A percentile compares a stretch with the other conserved stretches of the same genome.
phyloP scores from a whole-genome alignment of 2,113 vertebrate species.

The Nesoenas mayeri region DNA sequence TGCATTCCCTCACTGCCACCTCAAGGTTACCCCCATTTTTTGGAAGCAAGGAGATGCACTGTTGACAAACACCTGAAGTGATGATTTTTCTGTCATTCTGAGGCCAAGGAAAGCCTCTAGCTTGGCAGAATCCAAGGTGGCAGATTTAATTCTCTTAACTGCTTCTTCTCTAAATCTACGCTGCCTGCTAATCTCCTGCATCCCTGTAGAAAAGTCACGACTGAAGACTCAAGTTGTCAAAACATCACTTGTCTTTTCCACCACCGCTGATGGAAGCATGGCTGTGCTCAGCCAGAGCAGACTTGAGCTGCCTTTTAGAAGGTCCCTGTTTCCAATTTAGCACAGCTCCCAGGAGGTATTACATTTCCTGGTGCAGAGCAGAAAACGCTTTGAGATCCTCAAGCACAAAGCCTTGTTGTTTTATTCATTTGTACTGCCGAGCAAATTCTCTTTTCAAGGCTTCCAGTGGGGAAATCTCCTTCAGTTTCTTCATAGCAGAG shows the following conservation, averaged over 20 bases:
- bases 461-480: slow-evolving; percentile 48
- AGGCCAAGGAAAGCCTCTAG: background rate
- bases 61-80: background rate
- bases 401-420: slow-evolving; percentile 65
- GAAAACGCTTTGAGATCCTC: slow-evolving; percentile 61
- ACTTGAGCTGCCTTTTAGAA: background rate
- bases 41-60: background rate
- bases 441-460: slow-evolving; percentile 22
- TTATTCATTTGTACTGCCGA: slow-evolving; percentile 37
- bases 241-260: slow-evolving; percentile 49
- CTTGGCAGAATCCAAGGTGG: background rate
- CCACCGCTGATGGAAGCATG: slow-evolving; percentile 10
- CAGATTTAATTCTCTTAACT: slow-evolving; percentile 14
- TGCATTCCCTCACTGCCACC: background rate
- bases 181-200: slow-evolving; percentile 17
- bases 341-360: slow-evolving; percentile 58
- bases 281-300: background rate
- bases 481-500: slow-evolving; percentile 12
- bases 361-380: slow-evolving; percentile 60
- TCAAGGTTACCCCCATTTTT: accelerated
- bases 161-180: background rate
- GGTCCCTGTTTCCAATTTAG: slow-evolving; percentile 69
- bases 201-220: slow-evolving; percentile 26
- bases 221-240: slow-evolving; percentile 58
- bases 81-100: background rate